Conservation (phyloP, 35 echinoderm and acorn worm species). For the Lytechinus pictus region DNA sequence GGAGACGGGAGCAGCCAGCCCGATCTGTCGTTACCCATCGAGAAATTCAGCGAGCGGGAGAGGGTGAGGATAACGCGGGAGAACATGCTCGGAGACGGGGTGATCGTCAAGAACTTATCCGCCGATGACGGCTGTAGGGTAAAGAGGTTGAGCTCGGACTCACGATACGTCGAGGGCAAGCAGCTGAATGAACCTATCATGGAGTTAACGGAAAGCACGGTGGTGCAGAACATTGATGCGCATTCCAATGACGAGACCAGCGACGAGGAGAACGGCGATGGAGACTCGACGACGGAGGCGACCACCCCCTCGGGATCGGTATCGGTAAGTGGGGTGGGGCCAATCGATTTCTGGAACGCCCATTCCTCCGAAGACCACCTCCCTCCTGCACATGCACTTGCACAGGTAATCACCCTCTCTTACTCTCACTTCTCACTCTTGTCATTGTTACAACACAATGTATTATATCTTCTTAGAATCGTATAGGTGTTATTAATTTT, state of each 20-base stretch:
- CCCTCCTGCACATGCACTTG: constrained; percentile 7
- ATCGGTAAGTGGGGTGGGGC: constrained; percentile 46
- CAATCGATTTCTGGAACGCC: constrained; percentile 39
- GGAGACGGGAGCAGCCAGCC: constrained; percentile 50
- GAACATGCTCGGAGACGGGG: neutral
- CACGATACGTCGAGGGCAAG: neutral
- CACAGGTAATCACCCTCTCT: constrained; percentile 34
- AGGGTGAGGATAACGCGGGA: neutral
- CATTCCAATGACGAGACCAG: neutral
- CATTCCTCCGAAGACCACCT: neutral
- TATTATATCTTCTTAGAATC: no score
- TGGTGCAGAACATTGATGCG: constrained; percentile 27
- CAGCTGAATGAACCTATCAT: neutral
- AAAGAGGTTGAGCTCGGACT: neutral
- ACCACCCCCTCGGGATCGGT: constrained; percentile 38
- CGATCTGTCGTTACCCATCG: constrained; percentile 31
- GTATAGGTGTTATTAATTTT: no score
- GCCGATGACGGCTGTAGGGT: neutral
- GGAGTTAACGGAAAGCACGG: neutral
- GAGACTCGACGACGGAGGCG: neutral
- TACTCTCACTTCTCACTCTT: neutral
- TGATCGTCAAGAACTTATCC: constrained; percentile 23
- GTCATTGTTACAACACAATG: neutral
- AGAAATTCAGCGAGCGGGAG: constrained; percentile 12
- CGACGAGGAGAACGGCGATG: constrained; percentile 12